These are phyloP conservation scores for Lanistes nyassanus DNA, from an alignment of 1,140 invertebrate species.

Conservation along the genomic window DNA sequence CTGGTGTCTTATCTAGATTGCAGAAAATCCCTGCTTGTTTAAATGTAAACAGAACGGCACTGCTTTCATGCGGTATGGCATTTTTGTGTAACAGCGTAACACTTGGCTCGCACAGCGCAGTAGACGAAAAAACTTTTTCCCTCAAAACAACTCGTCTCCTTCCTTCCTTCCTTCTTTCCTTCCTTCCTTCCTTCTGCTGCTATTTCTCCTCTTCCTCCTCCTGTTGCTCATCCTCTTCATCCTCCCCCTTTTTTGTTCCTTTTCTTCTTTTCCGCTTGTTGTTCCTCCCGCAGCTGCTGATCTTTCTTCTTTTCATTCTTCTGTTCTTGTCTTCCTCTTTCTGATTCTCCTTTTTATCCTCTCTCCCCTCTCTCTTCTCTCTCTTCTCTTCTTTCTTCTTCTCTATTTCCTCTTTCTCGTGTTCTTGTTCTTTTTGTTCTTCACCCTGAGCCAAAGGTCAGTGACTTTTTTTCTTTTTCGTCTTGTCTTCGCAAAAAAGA, in stretches of 20 bases:
- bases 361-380: background rate
- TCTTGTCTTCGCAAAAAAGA: background rate
- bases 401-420: background rate
- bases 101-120: no score
- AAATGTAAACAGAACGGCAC: no score
- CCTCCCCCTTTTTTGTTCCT: background rate
- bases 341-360: background rate
- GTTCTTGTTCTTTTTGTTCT: background rate
- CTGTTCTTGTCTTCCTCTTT: background rate
- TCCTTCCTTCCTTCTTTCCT: background rate
- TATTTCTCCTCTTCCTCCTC: background rate
- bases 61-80: no score
- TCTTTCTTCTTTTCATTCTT: background rate
- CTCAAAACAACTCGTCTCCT: no score
- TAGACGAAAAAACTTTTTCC: no score
- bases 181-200: background rate
- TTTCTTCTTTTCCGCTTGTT: background rate
- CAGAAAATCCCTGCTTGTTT: no score
- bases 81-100: no score
- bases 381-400: background rate
- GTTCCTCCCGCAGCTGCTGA: background rate
- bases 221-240: background rate
- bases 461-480: background rate
- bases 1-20: no score
- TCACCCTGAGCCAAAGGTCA: background rate